Conservation (phyloP, 2,797 vertebrate genomes). For the Chlorospingus flavigularis region DNA sequence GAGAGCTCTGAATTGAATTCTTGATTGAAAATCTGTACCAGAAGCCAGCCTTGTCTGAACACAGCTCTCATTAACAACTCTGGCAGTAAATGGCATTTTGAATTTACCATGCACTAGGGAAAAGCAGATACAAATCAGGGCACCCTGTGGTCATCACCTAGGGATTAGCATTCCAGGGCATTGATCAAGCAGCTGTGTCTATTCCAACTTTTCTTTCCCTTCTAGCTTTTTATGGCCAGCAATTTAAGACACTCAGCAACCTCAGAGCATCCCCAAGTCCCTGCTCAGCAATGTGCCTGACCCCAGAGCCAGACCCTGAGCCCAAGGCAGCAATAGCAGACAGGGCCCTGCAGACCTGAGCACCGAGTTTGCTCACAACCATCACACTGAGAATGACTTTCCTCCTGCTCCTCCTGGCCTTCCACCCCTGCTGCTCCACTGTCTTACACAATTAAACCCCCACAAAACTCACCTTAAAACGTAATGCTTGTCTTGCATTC, state of each 20-base stretch:
- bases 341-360: not conserved
- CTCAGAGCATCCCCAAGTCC: not conserved
- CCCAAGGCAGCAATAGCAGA: not conserved
- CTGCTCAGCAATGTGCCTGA: not conserved
- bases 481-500: not conserved
- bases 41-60: not conserved
- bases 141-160: not conserved
- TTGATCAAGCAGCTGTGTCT: not conserved
- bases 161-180: not conserved
- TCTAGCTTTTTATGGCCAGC: not conserved
- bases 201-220: not conserved
- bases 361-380: not conserved
- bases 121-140: not conserved
- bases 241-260: not conserved
- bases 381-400: not conserved
- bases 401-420: not conserved
- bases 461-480: not conserved
- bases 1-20: not conserved
- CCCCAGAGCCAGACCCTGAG: not conserved
- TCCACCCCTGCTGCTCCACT: not conserved
- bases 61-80: not conserved
- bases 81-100: not conserved
- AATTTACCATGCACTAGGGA: not conserved
- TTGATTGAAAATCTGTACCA: not conserved
- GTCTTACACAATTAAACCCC: not conserved